phyloP scores from a whole-genome alignment of 2,113 vertebrate species.

The Halichoerus grypus region DNA sequence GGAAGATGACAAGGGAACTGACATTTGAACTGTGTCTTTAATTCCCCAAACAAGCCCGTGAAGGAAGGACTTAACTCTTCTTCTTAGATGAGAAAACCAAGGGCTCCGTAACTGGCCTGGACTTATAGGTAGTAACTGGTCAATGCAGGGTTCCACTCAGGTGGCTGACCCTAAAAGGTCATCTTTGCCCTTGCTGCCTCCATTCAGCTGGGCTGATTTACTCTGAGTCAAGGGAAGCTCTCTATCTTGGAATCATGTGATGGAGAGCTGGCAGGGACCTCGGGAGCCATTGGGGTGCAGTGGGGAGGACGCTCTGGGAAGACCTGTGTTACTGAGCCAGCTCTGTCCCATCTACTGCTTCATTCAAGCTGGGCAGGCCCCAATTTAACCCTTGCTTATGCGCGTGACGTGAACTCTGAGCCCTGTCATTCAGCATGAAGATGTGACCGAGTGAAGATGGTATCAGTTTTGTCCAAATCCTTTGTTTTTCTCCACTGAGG shows the following conservation, averaged over 20 bases:
- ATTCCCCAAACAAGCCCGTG: not conserved
- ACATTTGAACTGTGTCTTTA: not conserved
- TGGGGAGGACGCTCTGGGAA: not conserved
- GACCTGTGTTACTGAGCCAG: not conserved
- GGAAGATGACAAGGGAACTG: not conserved
- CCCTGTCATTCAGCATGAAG: not conserved
- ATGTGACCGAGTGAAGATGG: not conserved
- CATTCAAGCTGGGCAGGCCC: not conserved
- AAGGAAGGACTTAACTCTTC: not conserved
- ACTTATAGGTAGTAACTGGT: not conserved
- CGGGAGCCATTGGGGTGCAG: not conserved
- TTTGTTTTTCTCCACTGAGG: constrained; percentile 4
- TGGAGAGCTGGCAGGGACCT: not conserved
- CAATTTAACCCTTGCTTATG: not conserved
- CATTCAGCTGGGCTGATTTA: not conserved
- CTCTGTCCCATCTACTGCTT: not conserved
- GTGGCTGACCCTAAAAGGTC: not conserved
- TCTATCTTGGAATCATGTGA: not conserved
- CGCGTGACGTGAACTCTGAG: not conserved
- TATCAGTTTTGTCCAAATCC: not conserved
- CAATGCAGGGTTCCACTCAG: not conserved
- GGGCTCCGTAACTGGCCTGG: not conserved
- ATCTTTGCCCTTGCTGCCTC: not conserved
- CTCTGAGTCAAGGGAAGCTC: not conserved
- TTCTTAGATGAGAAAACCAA: not conserved